Percentiles rank a stretch among this genome's conserved stretches.
These are phyloP conservation scores for Halcyon leucocephala DNA, from an alignment of 2,797 vertebrate genomes.

Conservation along the genomic window DNA sequence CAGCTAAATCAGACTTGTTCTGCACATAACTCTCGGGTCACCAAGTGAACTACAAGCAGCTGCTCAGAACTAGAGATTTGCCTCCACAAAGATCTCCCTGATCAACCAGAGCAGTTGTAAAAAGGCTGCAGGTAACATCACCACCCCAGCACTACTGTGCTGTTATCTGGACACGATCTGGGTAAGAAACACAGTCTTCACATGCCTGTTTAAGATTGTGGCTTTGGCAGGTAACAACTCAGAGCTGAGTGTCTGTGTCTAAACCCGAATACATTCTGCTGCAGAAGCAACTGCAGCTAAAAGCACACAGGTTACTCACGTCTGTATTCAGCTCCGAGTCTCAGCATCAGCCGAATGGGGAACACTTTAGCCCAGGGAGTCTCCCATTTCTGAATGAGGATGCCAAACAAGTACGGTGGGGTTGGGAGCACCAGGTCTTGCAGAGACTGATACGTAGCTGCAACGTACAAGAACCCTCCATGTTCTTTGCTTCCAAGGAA, in stretches of 20 bases:
- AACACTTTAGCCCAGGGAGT: constrained; percentile 99
- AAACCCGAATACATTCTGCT: neutral
- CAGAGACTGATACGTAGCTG: constrained; percentile 93
- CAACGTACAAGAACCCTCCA: constrained; percentile 95
- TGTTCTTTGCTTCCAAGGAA: constrained; percentile 98
- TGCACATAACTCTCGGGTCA: neutral
- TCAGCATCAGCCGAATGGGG: constrained; percentile 96
- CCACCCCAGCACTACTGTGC: neutral
- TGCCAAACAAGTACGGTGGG: constrained; percentile 94
- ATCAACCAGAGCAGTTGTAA: neutral
- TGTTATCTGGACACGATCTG: neutral
- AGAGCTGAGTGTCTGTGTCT: neutral
- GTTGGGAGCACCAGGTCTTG: constrained; percentile 95
- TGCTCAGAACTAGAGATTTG: neutral
- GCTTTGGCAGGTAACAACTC: neutral
- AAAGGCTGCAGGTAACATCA: neutral
- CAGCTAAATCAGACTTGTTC: neutral
- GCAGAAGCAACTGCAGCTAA: neutral
- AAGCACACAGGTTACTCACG: constrained; percentile 83
- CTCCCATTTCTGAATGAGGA: constrained; percentile 99
- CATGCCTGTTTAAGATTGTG: neutral
- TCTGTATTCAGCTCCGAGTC: constrained; percentile 96
- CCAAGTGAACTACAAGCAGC: neutral
- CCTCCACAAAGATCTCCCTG: neutral
- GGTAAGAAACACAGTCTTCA: neutral